A percentile compares a stretch with the other conserved stretches of the same genome.
phyloP scores from a whole-genome alignment of 2,888 invertebrate species.

The Euzetes globulus region DNA sequence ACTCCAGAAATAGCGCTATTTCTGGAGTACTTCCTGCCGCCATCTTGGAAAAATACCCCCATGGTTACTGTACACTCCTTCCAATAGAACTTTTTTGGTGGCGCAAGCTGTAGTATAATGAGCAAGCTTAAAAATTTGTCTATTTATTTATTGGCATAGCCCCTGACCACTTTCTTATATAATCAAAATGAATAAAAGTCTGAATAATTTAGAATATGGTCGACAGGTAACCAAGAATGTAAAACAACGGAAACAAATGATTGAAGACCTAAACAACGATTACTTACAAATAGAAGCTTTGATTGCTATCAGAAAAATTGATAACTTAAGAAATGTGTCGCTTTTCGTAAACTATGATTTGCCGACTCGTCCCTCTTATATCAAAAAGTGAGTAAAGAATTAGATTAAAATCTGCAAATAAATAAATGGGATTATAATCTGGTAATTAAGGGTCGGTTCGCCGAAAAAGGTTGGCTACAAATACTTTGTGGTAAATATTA shows the following conservation, averaged over 20 bases:
- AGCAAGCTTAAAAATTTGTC: too few relatives aligned
- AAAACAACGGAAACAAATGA: not conserved
- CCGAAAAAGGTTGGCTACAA: not conserved
- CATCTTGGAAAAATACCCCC: too few relatives aligned
- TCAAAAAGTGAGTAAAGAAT: not conserved
- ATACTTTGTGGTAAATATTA: not conserved
- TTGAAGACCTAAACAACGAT: not conserved
- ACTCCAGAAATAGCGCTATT: too few relatives aligned
- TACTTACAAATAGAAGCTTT: not conserved
- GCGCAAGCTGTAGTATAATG: too few relatives aligned
- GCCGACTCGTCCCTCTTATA: not conserved
- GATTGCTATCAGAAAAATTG: not conserved
- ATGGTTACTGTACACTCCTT: too few relatives aligned
- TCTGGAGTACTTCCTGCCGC: too few relatives aligned
- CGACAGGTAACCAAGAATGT: not conserved
- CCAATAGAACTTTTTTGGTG: too few relatives aligned
- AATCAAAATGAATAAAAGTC: too few relatives aligned
- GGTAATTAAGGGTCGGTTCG: not conserved
- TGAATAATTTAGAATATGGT: not conserved
- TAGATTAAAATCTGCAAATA: not conserved
- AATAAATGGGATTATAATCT: not conserved
- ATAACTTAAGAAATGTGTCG: not conserved
- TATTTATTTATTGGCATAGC: too few relatives aligned
- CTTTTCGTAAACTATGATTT: slow-evolving; percentile 1
- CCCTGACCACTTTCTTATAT: too few relatives aligned